Evolutionary conservation across 2,113 vertebrate species (phyloP), one percentile per base, ranked within the genome.

Genomic region (Albula glossodonta): DNA sequence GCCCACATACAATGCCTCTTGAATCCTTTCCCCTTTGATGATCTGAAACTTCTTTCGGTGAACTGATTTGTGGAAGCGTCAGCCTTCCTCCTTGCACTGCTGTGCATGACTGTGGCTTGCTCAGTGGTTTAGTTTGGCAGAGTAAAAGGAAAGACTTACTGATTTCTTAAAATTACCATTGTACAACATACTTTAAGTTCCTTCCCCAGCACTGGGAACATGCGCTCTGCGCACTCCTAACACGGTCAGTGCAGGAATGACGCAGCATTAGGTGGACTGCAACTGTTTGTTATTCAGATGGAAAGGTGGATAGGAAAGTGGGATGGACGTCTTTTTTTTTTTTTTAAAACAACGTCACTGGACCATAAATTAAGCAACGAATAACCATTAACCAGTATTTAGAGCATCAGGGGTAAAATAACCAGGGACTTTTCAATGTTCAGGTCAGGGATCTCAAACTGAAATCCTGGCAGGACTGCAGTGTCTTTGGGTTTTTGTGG

Each of bases 91-190:
- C 78, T 60, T 22, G 19, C 53, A 63, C 22, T 17, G 66, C 84
- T 85, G 51, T 51, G 78, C 31, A 41, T 53, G 60, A 31, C 13
- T 82, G 53, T 77, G 78, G 22, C 83, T 48, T 53, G 51, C 51
- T 74, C 81, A 85, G 85, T 87, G 81, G 78, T 74, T 84, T 82
- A 22, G 56, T 53, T 84, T 84, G 87, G 88, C 85, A 87, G 66
- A 77, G 60, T 50, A 22, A 82, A 78, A 15, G 86, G 84, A 86
- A 89, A 90, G 66, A 81, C 84, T 85, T 53, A 13, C 56, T 87
- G 50, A n/a, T 82, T 80, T 60, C 87, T 80, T 31, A 1, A 83
- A 81, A 22, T 53, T 41, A 53, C 80, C 57, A 19, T 0, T 2
- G 60, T 74, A 41, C n/a, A 48, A 60, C 31, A 48, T 48, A 25